These are phyloP conservation scores for Tangara arthus DNA, from an alignment of 2,797 vertebrate species.

Conservation along the genomic window DNA sequence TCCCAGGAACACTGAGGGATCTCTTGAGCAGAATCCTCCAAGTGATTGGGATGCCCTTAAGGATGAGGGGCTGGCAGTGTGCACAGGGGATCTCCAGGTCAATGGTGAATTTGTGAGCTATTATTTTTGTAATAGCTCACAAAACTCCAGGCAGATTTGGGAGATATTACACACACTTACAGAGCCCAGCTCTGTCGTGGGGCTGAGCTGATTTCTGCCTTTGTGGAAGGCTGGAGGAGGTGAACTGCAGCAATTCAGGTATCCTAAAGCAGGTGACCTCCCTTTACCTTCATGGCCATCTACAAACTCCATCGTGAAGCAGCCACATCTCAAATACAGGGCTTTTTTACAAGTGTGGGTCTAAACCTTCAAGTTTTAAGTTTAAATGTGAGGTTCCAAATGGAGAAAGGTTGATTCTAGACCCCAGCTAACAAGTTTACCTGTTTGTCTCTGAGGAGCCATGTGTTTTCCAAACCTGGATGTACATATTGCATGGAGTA, in stretches of 20 bases:
- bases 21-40: neutral
- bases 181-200: fast-evolving
- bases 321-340: neutral
- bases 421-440: neutral
- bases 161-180: neutral
- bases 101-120: neutral
- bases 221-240: neutral
- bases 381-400: neutral
- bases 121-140: too few species aligned
- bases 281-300: neutral
- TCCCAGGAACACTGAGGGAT: neutral
- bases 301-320: neutral
- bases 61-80: neutral
- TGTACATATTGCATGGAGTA: neutral
- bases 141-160: neutral
- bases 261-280: neutral
- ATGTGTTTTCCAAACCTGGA: neutral
- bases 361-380: neutral
- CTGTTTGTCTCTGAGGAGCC: neutral
- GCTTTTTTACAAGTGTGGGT: neutral
- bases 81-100: neutral
- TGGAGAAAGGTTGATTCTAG: neutral
- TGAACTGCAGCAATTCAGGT: neutral
- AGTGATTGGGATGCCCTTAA: neutral
- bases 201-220: neutral